Conservation (phyloP, 2,797 vertebrate genomes). For the Denticeps clupeoides region DNA sequence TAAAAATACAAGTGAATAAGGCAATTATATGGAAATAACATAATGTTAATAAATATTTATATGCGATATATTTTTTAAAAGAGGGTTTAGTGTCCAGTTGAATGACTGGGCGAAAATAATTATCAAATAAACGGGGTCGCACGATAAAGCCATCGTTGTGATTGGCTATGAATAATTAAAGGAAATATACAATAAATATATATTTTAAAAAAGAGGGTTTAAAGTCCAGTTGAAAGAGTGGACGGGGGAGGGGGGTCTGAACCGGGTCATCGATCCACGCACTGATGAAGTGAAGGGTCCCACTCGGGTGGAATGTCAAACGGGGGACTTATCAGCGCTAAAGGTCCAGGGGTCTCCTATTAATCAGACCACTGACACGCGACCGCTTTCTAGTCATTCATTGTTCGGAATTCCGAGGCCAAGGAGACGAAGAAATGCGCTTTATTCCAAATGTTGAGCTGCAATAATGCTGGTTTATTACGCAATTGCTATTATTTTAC, state of each 20-base stretch:
- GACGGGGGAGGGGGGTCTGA: neutral
- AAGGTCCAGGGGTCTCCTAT: slow-evolving; percentile 50
- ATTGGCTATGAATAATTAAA: no score
- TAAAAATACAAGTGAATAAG: no score
- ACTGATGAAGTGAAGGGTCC: slow-evolving; percentile 25
- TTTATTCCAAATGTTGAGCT: neutral
- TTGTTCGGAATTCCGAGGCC: slow-evolving; percentile 40
- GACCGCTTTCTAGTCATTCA: slow-evolving; percentile 56
- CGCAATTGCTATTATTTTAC: neutral
- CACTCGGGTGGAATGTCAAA: slow-evolving; percentile 45
- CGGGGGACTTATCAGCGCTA: slow-evolving; percentile 49
- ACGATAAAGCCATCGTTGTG: no score
- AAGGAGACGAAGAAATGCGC: slow-evolving; percentile 3
- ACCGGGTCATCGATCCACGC: slow-evolving; percentile 19
- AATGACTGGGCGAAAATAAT: no score
- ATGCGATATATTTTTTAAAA: no score
- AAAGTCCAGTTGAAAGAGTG: neutral
- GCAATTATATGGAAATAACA: no score
- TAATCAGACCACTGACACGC: slow-evolving; percentile 61
- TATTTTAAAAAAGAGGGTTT: neutral
- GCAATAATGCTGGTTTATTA: neutral
- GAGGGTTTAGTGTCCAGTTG: no score
- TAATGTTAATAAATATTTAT: no score
- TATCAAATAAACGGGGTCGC: no score
- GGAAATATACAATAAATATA: no score